Evolutionary conservation across 2,113 vertebrate genomes (phyloP).

Genomic region (Perognathus longimembris): DNA sequence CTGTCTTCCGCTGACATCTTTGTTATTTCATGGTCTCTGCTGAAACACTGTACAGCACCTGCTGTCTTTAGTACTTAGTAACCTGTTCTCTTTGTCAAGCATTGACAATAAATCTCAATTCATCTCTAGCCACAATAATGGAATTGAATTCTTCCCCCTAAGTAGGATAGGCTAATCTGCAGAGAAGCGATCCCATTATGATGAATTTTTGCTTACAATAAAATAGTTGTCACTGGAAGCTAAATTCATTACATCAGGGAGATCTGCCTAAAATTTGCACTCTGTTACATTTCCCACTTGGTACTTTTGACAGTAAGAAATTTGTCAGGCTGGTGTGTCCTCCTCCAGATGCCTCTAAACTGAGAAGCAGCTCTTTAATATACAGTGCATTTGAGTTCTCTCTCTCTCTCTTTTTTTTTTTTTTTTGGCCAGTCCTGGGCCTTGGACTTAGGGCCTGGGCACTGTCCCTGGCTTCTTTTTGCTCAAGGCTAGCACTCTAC

Average conservation of each 20-base stretch:
- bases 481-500: too few relatives aligned
- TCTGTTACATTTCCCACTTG: slow-evolving; percentile 46
- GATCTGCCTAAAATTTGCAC: slow-evolving; percentile 35
- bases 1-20: not conserved
- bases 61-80: not conserved
- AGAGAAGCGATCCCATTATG: not conserved
- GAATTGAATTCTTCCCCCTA: slow-evolving; percentile 30
- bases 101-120: not conserved
- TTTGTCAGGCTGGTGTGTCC: slow-evolving; percentile 2
- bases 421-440: too few relatives aligned
- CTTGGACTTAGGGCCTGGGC: too few relatives aligned
- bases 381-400: not conserved
- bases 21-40: not conserved
- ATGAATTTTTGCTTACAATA: slow-evolving; percentile 23
- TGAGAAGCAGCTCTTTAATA: not conserved
- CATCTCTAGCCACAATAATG: not conserved
- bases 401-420: too few relatives aligned
- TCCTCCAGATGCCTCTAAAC: not conserved
- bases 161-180: not conserved
- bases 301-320: slow-evolving; percentile 14
- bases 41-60: not conserved
- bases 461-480: too few relatives aligned
- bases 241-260: not conserved
- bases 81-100: not conserved
- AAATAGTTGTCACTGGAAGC: slow-evolving; percentile 30